phyloP scores from a whole-genome alignment of 64 coral and sea anemone genomes.

The Montipora efflorescens region DNA sequence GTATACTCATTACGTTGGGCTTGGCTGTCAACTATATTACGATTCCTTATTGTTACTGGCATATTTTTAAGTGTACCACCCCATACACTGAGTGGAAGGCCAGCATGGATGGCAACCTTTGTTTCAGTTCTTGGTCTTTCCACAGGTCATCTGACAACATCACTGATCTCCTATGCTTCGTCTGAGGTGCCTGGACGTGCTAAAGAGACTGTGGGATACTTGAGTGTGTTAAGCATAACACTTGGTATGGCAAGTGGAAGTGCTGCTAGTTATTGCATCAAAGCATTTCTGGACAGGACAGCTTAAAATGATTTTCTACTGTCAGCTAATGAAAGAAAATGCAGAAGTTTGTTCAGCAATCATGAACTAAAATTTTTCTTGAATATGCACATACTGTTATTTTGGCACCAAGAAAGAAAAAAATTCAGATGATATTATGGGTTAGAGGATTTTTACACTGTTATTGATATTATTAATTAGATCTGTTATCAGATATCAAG shows the following conservation, averaged over 20 bases:
- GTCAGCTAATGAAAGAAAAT: too few species aligned
- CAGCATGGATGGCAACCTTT: slow-evolving; percentile 96
- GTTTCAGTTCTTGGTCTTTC: slow-evolving; percentile 89
- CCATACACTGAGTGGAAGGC: slow-evolving; percentile 73
- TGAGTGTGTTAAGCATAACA: slow-evolving; percentile 90
- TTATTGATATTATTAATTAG: too few species aligned
- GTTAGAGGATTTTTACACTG: too few species aligned
- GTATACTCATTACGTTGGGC: slow-evolving; percentile 85
- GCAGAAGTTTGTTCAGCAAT: too few species aligned
- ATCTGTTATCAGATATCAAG: too few species aligned
- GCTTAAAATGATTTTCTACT: neutral
- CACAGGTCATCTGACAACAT: slow-evolving; percentile 90
- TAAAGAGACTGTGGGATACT: slow-evolving; percentile 92
- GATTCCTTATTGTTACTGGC: slow-evolving; percentile 84
- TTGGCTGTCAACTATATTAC: slow-evolving; percentile 80
- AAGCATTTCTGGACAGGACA: slow-evolving; percentile 78
- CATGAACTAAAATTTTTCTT: too few species aligned
- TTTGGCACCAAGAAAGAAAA: too few species aligned
- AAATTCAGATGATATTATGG: too few species aligned
- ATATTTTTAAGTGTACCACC: slow-evolving; percentile 94
- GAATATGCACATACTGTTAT: too few species aligned
- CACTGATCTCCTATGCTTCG: slow-evolving; percentile 81
- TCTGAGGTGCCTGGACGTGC: slow-evolving; percentile 84
- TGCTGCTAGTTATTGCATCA: slow-evolving; percentile 80
- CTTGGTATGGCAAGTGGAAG: slow-evolving; percentile 93